A percentile compares a stretch with the other conserved stretches of the same genome.
phyloP scores from a whole-genome alignment of 1,140 invertebrate species.

The Chionoecetes opilio region DNA sequence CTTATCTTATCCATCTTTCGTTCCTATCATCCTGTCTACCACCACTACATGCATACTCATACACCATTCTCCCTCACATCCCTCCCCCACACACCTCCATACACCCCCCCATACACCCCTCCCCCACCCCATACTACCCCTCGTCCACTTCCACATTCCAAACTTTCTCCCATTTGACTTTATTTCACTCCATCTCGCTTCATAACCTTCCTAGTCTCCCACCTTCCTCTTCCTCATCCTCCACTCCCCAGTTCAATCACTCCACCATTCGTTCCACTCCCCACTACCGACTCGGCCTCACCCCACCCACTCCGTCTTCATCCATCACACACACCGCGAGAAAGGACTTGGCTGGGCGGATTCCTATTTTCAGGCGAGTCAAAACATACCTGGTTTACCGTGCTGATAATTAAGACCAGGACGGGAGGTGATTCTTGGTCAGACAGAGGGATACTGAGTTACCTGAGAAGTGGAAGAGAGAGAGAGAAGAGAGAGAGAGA shows the following conservation, averaged over 20 bases:
- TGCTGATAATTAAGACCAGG: constrained; percentile 42
- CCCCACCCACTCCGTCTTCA: constrained; percentile 33
- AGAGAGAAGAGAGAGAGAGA: constrained; percentile 45
- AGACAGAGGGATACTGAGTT: constrained; percentile 34
- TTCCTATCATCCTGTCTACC: no score
- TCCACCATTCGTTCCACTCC: constrained; percentile 65
- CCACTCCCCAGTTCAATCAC: constrained; percentile 39
- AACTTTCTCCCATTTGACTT: constrained; percentile 17
- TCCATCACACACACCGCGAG: constrained; percentile 37
- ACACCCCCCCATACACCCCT: neutral
- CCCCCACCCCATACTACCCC: neutral
- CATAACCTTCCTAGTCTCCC: neutral
- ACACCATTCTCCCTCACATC: neutral
- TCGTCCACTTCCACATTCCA: neutral
- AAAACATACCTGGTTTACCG: constrained; percentile 48
- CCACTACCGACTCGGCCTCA: neutral
- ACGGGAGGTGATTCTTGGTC: neutral
- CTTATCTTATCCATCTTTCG: no score
- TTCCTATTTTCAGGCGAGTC: constrained; percentile 52
- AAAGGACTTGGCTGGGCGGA: neutral
- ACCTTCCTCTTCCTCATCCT: neutral
- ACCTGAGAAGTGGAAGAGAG: neutral
- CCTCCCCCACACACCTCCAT: neutral
- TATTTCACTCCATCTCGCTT: neutral
- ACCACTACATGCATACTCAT: no score